Percentiles rank a stretch among this genome's conserved stretches.
These are phyloP conservation scores for Arctocebus calabarensis DNA, from an alignment of 2,797 vertebrate species.

Conservation along the genomic window DNA sequence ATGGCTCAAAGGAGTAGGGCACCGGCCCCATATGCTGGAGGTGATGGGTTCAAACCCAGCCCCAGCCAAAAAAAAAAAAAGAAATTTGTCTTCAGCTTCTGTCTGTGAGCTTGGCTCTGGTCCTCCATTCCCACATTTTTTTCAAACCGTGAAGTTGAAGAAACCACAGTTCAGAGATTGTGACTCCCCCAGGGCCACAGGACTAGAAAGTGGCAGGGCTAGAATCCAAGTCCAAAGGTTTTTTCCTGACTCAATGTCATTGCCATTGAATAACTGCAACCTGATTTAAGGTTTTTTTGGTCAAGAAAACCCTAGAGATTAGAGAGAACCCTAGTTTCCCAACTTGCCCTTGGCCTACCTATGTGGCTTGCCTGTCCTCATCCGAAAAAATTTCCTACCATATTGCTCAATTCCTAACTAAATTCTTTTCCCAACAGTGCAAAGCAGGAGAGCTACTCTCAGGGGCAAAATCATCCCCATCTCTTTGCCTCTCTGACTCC, in stretches of 20 bases:
- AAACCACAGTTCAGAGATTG: not conserved
- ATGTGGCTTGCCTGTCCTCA: not conserved
- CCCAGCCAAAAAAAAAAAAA: no score
- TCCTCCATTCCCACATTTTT: not conserved
- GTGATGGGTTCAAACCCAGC: no score
- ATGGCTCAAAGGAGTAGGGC: no score
- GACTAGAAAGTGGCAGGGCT: not conserved
- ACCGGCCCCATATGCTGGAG: no score
- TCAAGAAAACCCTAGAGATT: not conserved
- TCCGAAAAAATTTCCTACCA: not conserved
- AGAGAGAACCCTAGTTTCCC: not conserved
- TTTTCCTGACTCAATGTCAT: not conserved
- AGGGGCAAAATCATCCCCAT: not conserved
- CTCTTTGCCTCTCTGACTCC: not conserved
- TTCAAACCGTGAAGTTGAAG: not conserved
- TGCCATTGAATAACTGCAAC: not conserved
- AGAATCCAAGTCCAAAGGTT: not conserved
- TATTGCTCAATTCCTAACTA: not conserved
- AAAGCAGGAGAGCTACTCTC: not conserved
- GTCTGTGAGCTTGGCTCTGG: not conserved
- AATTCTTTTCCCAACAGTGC: not conserved
- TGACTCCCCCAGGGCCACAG: not conserved
- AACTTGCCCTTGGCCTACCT: not conserved
- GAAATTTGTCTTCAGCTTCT: not conserved
- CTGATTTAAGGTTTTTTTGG: not conserved